Percentiles rank a stretch among this genome's conserved stretches.
phyloP scores from a whole-genome alignment of 2,797 vertebrate species.

The Lates japonicus region DNA sequence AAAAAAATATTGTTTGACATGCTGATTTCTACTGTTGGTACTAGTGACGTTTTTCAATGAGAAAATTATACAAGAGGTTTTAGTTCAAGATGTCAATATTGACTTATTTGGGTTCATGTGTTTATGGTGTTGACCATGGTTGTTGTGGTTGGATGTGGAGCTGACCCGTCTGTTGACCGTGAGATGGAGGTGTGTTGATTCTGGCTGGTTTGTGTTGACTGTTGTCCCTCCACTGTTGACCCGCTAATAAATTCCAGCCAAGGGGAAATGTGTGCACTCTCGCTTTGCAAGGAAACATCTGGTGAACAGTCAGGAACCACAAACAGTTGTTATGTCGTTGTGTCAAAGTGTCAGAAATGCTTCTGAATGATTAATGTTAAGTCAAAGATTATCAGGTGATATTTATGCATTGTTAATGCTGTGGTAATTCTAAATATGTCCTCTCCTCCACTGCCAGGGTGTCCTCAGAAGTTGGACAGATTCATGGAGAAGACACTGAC shows the following conservation, averaged over 20 bases:
- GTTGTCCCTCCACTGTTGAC: constrained; percentile 74
- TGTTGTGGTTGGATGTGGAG: constrained; percentile 51
- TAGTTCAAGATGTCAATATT: constrained; percentile 39
- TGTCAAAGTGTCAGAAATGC: background rate
- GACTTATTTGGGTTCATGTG: constrained; percentile 23
- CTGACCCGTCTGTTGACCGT: constrained; percentile 63
- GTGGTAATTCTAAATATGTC: constrained; percentile 5
- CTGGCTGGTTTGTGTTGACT: constrained; percentile 75
- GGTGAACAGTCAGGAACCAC: constrained; percentile 36
- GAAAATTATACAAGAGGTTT: constrained; percentile 1
- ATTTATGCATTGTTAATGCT: background rate
- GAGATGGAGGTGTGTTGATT: constrained; percentile 70
- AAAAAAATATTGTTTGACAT: background rate
- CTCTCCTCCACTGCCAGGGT: constrained; percentile 38
- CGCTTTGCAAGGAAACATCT: constrained; percentile 71
- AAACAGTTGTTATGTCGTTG: background rate
- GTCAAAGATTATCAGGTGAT: background rate
- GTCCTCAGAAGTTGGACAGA: constrained; percentile 8
- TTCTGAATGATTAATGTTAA: background rate
- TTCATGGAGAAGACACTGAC: constrained; percentile 75
- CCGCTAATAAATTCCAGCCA: constrained; percentile 74
- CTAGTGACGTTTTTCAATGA: background rate
- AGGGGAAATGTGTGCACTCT: constrained; percentile 41
- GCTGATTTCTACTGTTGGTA: background rate
- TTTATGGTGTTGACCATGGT: constrained; percentile 71